Percentiles rank a stretch among this genome's conserved stretches.
These are phyloP conservation scores for Pseudolycoriella hygida DNA, from an alignment of 2,888 invertebrate genomes.

Conservation along the genomic window DNA sequence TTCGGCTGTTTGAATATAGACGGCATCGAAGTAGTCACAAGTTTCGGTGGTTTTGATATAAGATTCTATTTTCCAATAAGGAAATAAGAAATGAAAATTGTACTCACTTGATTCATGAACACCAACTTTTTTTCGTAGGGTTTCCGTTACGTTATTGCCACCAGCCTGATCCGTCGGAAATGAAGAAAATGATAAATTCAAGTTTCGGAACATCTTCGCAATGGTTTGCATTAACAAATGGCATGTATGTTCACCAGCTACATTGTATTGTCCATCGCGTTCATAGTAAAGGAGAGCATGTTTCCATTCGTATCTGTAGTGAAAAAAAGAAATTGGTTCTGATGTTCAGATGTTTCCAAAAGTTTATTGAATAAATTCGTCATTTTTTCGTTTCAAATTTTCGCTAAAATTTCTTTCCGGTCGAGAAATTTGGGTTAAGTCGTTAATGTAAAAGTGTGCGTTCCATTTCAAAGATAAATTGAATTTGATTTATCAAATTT, in stretches of 20 bases:
- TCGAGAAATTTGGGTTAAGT: too few relatives aligned
- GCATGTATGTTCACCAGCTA: constrained; percentile 56
- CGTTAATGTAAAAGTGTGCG: too few relatives aligned
- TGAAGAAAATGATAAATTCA: constrained; percentile 25
- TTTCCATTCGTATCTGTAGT: constrained; percentile 49
- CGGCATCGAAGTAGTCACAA: too few relatives aligned
- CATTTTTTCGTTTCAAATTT: too few relatives aligned
- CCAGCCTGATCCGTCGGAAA: constrained; percentile 18
- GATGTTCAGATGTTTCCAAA: too few relatives aligned
- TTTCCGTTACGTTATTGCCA: constrained; percentile 35
- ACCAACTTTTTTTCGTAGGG: constrained; percentile 45
- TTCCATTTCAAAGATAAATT: too few relatives aligned
- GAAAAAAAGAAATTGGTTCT: not conserved
- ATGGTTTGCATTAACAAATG: constrained; percentile 57
- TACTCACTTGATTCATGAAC: constrained; percentile 54
- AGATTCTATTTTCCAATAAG: not conserved
- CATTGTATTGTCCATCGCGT: constrained; percentile 44
- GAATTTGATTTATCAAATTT: too few relatives aligned
- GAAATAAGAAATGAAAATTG: not conserved
- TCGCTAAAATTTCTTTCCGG: too few relatives aligned
- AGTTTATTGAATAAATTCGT: too few relatives aligned
- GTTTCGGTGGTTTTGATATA: too few relatives aligned
- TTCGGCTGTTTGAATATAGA: too few relatives aligned
- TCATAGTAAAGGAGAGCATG: constrained; percentile 60
- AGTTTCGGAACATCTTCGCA: constrained; percentile 36